phyloP scores from a whole-genome alignment of 92 coral and sea anemone species.

The Parazoanthus atlanticus region DNA sequence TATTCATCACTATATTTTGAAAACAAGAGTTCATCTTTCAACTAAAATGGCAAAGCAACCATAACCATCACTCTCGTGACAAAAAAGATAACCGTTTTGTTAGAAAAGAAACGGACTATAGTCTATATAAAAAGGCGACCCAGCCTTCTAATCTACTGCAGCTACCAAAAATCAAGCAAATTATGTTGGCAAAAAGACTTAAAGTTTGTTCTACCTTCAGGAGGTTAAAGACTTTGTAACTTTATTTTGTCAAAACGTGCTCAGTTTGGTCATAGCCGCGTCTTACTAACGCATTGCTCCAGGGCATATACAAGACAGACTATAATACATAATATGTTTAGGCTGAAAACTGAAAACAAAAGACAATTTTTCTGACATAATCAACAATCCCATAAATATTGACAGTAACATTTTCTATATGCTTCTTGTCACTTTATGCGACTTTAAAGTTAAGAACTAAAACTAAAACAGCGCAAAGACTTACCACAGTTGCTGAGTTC shows the following conservation, averaged over 20 bases:
- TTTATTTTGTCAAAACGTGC: not conserved
- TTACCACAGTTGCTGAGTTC: constrained; percentile 45
- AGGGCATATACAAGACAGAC: not conserved
- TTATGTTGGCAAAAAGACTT: not conserved
- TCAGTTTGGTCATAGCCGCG: not conserved
- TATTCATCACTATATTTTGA: too few species aligned
- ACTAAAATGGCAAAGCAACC: not conserved
- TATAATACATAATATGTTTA: constrained; percentile 7
- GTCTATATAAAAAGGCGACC: not conserved
- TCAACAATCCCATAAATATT: not conserved
- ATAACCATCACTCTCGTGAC: not conserved
- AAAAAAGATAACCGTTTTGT: too few species aligned
- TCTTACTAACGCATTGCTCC: not conserved
- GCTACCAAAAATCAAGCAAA: too few species aligned
- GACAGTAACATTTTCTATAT: not conserved
- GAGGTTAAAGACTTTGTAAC: not conserved
- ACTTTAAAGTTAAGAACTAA: not conserved
- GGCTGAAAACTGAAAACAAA: constrained; percentile 16
- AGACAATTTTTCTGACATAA: constrained; percentile 22
- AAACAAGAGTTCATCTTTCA: too few species aligned
- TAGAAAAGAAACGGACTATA: not conserved
- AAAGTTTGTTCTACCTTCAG: not conserved
- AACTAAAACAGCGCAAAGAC: not conserved
- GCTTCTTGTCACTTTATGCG: constrained; percentile 2
- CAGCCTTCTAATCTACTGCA: not conserved